Conservation (phyloP, 2,113 vertebrate genomes). For the Megaceryle maxima region DNA sequence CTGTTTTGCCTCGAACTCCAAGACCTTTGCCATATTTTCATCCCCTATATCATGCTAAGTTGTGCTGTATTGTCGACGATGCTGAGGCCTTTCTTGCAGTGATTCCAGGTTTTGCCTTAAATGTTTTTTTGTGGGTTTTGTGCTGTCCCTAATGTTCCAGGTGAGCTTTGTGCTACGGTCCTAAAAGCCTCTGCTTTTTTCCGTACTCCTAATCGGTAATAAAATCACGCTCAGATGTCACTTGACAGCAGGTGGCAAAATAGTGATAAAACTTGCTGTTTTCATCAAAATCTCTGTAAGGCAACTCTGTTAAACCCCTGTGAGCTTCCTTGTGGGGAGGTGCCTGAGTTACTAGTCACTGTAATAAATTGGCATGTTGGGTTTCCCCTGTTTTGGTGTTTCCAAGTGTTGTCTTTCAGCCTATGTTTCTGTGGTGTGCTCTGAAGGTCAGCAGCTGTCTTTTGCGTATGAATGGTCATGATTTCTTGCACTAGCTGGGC, state of each 20-base stretch:
- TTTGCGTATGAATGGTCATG: neutral
- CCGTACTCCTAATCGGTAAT: neutral
- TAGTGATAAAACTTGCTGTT: neutral
- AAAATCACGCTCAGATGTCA: neutral
- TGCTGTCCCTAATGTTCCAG: neutral
- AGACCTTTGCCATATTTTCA: neutral
- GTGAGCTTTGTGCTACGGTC: neutral
- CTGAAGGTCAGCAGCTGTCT: neutral
- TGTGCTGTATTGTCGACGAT: rapidly evolving
- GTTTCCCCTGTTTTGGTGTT: neutral
- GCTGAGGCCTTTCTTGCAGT: rapidly evolving
- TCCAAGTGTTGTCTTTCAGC: neutral
- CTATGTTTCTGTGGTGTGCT: neutral
- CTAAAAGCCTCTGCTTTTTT: neutral
- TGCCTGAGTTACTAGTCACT: neutral
- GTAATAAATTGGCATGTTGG: neutral
- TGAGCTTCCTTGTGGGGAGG: neutral
- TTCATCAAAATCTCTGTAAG: neutral
- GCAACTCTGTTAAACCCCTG: neutral
- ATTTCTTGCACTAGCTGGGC: neutral
- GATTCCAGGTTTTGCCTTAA: neutral
- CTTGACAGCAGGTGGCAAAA: neutral
- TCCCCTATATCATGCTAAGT: no score
- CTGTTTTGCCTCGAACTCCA: neutral
- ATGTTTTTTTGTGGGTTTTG: neutral